Conservation (phyloP, 92 coral and sea anemone species). For the Palythoa heliodiscus region DNA sequence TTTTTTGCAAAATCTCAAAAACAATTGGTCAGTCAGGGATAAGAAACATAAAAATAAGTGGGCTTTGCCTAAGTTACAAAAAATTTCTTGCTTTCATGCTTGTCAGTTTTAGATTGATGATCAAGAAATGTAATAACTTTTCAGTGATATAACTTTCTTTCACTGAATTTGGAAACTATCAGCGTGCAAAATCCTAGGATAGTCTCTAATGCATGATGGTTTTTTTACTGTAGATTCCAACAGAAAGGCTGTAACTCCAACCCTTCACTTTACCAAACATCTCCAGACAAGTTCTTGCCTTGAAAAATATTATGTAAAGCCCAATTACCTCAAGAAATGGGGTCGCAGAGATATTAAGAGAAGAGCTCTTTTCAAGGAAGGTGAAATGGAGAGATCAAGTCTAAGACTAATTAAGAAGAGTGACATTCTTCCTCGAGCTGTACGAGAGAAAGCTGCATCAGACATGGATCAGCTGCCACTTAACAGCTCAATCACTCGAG, state of each 20-base stretch:
- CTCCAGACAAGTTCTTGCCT: slow-evolving; percentile 67
- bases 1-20: too few relatives aligned
- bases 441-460: slow-evolving; percentile 90
- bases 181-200: neutral
- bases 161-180: too few relatives aligned
- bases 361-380: slow-evolving; percentile 78
- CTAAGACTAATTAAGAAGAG: slow-evolving; percentile 88
- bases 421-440: slow-evolving; percentile 89
- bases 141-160: too few relatives aligned
- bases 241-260: slow-evolving; percentile 18
- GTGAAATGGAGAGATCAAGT: slow-evolving; percentile 86
- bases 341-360: slow-evolving; percentile 93
- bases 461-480: slow-evolving; percentile 81
- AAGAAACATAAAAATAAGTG: too few relatives aligned
- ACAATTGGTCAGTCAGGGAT: too few relatives aligned
- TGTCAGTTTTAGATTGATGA: too few relatives aligned
- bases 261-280: slow-evolving; percentile 48
- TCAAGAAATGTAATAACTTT: too few relatives aligned
- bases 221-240: slow-evolving; percentile 7
- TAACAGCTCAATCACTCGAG: slow-evolving; percentile 86
- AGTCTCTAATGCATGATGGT: neutral
- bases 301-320: slow-evolving; percentile 87
- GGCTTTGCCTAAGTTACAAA: too few relatives aligned
- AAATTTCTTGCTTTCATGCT: too few relatives aligned
- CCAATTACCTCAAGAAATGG: slow-evolving; percentile 96